A percentile compares a stretch with the other conserved stretches of the same genome.
phyloP scores from a whole-genome alignment of 2,888 invertebrate species.

The Sicus ferrugineus region DNA sequence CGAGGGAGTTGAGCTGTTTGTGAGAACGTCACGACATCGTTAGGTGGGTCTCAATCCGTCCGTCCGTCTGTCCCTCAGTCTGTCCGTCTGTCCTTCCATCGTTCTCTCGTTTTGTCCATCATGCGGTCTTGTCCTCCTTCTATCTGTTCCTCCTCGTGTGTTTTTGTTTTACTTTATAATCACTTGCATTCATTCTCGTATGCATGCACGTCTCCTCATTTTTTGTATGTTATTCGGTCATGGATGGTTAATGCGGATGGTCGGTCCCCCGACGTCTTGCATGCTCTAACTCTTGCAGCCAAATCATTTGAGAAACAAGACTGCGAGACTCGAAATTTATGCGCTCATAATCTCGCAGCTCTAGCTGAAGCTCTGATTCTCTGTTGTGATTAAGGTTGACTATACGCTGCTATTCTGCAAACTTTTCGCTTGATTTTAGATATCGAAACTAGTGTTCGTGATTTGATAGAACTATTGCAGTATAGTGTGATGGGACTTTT shows the following conservation, averaged over 20 bases:
- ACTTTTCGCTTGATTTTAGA: too few relatives aligned
- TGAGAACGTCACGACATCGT: not conserved
- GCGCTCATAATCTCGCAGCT: too few relatives aligned
- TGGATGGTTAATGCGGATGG: slow-evolving; percentile 39
- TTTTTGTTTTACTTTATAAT: not conserved
- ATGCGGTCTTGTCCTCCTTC: slow-evolving; percentile 10
- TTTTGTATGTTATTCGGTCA: slow-evolving; percentile 35
- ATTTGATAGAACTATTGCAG: too few relatives aligned
- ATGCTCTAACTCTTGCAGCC: too few relatives aligned
- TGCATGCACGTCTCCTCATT: not conserved
- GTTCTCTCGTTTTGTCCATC: slow-evolving; percentile 23
- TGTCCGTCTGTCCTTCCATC: not conserved
- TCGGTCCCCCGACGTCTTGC: too few relatives aligned
- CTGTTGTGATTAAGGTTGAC: too few relatives aligned
- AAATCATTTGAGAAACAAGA: too few relatives aligned
- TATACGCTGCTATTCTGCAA: too few relatives aligned
- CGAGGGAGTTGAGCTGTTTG: not conserved
- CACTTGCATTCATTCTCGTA: not conserved
- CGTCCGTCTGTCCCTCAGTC: slow-evolving; percentile 9
- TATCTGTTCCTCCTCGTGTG: not conserved
- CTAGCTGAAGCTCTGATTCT: too few relatives aligned
- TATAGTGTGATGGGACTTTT: too few relatives aligned
- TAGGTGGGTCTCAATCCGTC: slow-evolving; percentile 23
- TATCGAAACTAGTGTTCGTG: too few relatives aligned
- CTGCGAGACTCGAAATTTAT: too few relatives aligned